Base-by-base conservation (phyloP, 1,140 invertebrate species). In the Branchinecta lynchi region DNA sequence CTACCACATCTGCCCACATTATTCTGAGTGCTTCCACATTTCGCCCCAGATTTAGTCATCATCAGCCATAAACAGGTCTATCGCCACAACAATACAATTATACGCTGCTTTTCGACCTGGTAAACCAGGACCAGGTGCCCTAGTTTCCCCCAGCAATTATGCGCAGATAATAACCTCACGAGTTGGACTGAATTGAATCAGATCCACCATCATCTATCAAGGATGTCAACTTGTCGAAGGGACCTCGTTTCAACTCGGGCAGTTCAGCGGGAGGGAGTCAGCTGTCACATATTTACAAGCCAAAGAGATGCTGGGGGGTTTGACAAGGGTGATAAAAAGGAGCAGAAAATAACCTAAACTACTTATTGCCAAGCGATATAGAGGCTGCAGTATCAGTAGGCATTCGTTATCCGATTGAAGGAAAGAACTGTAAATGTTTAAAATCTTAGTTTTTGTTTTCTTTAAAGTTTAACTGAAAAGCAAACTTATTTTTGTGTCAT, bases 91-190 rank as follows among this genome's bases (percentile, higher is more conserved):
- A 60, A 60, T 60, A 60, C 51, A 12, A 60, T 15, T 12, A 12
- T 12, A 15, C 12, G 12, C 12, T 12, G 12, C 12, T 12, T 60
- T 60, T 60, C 12, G 51, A 60, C 51, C 51, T 60, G 51, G 17
- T 60, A 60, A 60, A 60, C 51, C 12, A 60, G 17, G 51, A 6
- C 51, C 51, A 60, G 51, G 12, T 60, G 51, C 51, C 51, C 51
- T 60, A 60, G 51, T 60, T 60, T 60, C 51, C 51, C 51, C 51
- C 51, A 60, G 17, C 51, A 60, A 60, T 60, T 60, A 60, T 60
- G 12, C 51, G 51, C 12, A 12, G 17, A 60, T 60, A 60, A 60
- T 60, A 60, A 20, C 51, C 51, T 60, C 12, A 12, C 51, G 12
- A 60, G 51, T 60, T 60, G 17, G 12, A 60, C 51, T 60, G 12